A percentile compares a stretch with the other conserved stretches of the same genome.
Evolutionary conservation across 2,888 invertebrate genomes (phyloP).

Genomic region (Blastobasis adustella): DNA sequence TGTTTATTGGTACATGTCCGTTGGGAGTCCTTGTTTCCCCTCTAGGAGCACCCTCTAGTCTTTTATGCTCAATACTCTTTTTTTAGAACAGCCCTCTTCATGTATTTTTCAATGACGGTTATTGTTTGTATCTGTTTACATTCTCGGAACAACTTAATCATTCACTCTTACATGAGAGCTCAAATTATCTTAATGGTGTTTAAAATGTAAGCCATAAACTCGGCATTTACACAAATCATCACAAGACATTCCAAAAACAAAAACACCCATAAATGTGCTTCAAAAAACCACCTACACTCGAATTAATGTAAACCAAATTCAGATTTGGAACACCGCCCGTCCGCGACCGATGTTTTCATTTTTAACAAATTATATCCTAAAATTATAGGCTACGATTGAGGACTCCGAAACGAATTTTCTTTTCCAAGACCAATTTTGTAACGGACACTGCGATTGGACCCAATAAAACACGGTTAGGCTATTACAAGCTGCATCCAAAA

Average conservation of each 20-base stretch:
- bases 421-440: conserved; percentile 11
- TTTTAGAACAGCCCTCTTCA: conserved; percentile 13
- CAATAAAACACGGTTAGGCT: conserved; percentile 8
- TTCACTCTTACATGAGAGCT: too few species aligned
- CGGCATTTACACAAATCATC: too few species aligned
- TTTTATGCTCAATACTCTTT: conserved; percentile 2
- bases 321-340: not conserved
- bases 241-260: too few species aligned
- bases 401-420: conserved; percentile 1
- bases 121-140: not conserved
- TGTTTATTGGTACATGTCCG: conserved; percentile 62
- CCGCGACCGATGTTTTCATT: not conserved
- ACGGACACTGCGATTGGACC: conserved; percentile 10
- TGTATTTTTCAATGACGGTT: conserved; percentile 11
- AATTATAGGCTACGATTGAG: not conserved
- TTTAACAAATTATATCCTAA: not conserved
- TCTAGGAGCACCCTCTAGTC: conserved; percentile 8
- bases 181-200: too few species aligned
- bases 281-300: too few species aligned
- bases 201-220: too few species aligned
- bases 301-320: too few species aligned
- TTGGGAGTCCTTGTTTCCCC: conserved; percentile 39
- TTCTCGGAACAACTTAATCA: not conserved
- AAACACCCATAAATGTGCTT: too few species aligned
- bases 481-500: conserved; percentile 10